Evolutionary conservation across 92 coral and sea anemone species (phyloP).

Genomic region (Montipora capitata): DNA sequence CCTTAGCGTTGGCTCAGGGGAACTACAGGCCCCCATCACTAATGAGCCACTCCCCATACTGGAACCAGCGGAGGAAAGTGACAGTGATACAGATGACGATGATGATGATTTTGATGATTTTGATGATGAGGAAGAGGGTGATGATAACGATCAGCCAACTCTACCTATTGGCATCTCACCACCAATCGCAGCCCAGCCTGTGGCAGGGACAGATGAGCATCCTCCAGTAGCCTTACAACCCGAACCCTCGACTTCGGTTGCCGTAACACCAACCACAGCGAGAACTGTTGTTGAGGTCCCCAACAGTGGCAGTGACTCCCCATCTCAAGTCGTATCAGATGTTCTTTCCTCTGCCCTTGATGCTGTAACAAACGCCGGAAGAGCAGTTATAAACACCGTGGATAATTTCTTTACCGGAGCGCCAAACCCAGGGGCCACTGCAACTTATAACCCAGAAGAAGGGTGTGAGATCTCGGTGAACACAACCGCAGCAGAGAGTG

Average conservation of each 20-base stretch:
- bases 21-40: not conserved
- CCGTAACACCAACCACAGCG: constrained; percentile 24
- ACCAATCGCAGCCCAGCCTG: constrained; percentile 53
- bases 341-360: constrained; percentile 87
- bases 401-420: constrained; percentile 71
- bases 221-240: constrained; percentile 66
- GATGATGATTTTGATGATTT: not conserved
- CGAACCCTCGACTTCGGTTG: constrained; percentile 39
- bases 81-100: constrained; percentile 4
- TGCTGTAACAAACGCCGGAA: constrained; percentile 81
- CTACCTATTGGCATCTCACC: constrained; percentile 22
- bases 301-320: constrained; percentile 61
- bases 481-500: not conserved
- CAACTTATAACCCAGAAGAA: constrained; percentile 64
- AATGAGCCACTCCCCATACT: constrained; percentile 31
- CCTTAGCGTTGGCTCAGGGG: not conserved
- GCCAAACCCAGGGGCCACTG: constrained; percentile 49
- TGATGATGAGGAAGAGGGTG: not conserved
- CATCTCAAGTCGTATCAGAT: constrained; percentile 84
- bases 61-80: constrained; percentile 15
- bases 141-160: not conserved
- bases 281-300: constrained; percentile 7
- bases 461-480: constrained; percentile 62
- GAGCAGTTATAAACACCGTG: constrained; percentile 81
- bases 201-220: constrained; percentile 16